Base-by-base conservation (phyloP, 1,140 invertebrate genomes). In the Pinna nobilis region DNA sequence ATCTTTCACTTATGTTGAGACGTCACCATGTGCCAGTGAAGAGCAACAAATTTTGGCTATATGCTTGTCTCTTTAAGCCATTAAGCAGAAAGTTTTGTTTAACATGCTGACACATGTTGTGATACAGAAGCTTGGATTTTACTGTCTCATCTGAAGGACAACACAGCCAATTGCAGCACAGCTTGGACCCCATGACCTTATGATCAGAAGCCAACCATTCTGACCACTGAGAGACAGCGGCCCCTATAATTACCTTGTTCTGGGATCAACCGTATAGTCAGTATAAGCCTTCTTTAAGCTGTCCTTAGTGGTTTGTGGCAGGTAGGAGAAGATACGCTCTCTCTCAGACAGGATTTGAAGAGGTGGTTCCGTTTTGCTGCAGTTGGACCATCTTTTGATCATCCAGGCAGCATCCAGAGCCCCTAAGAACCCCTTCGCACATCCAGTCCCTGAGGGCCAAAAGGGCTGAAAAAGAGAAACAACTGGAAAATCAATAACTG, bases 391-490 rank as follows among this genome's bases (percentile, higher is more conserved):
- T 37, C 93, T 91, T 76, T 95, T 92, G 39, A 98, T 93, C 72
- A 96, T 95, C 96, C 98, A 99, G 39, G 96, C 96, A 0, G 97
- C 95, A 91, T 99, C 98, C 83, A 99, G 92, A 1, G 95, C 96
- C 51, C 96, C 96, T 0, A 99, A 90, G 88, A 99, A 99, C 33
- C 98, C 98, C 55, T 97, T 91, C 0, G 97, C 98, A 90, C 97
- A 98, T 3, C 98, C 98, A 28, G 96, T 97, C 0, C 98, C 97
- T 0, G 96, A 98, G 3, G 97, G 97, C 97, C 97, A 99, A 89
- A 99, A 99, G 0, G 97, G 97, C 92, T 94, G 83, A 23, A 91
- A 47, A 47, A 9, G 39, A 44, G 9, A n/a, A n/a, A 11, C 9
- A 9, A 44, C 9, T 44, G 9, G 9, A 9, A 9, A 44, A 11